phyloP scores from a whole-genome alignment of 2,797 vertebrate genomes.

The Channallabes apus region DNA sequence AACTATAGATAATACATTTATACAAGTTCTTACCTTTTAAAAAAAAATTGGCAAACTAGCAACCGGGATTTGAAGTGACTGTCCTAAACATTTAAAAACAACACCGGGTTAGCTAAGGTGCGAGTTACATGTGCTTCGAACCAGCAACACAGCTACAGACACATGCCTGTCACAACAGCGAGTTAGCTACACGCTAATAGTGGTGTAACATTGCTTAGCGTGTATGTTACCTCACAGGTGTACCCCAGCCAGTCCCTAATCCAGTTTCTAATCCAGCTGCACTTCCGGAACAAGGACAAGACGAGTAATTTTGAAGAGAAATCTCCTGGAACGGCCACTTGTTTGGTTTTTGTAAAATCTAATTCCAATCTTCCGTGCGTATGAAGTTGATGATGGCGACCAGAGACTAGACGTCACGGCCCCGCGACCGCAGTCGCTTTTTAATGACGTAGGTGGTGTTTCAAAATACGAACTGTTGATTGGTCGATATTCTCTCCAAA shows the following conservation, averaged over 20 bases:
- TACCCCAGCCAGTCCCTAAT: background rate
- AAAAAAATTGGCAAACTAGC: background rate
- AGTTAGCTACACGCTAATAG: conserved; percentile 33
- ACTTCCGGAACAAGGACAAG: background rate
- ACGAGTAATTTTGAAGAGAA: background rate
- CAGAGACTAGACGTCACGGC: conserved; percentile 71
- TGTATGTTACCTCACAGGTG: conserved; percentile 1
- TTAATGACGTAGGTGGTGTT: conserved; percentile 63
- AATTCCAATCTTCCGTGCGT: conserved; percentile 65
- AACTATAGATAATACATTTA: background rate
- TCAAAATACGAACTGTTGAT: conserved; percentile 16
- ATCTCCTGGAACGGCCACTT: background rate
- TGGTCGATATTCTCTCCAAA: background rate
- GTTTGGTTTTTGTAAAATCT: conserved; percentile 6
- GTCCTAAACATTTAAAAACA: background rate
- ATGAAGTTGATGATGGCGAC: conserved; percentile 78
- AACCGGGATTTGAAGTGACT: background rate
- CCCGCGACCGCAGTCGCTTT: conserved; percentile 63
- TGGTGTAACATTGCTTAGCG: conserved; percentile 13
- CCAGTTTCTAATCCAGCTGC: background rate
- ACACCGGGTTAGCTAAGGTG: too few species aligned
- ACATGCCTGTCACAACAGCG: conserved; percentile 33
- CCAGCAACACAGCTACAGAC: background rate
- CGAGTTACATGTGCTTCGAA: background rate
- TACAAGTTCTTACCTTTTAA: background rate